Evolutionary conservation across 2,113 vertebrate species (phyloP).

Genomic region (Solea solea): DNA sequence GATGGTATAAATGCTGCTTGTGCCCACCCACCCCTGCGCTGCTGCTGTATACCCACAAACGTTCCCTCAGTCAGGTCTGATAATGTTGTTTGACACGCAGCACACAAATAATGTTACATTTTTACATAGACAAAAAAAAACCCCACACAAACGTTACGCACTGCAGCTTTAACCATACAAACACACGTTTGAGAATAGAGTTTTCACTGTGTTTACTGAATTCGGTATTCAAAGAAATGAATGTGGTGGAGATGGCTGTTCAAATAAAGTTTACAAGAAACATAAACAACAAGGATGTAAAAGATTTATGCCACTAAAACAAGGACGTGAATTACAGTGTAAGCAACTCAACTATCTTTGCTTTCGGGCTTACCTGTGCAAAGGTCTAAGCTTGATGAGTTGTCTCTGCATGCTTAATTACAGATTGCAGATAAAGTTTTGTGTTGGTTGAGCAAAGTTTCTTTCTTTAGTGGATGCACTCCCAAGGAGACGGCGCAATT

Average conservation of each 20-base stretch:
- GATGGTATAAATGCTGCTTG: no score
- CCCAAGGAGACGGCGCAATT: constrained; percentile 29
- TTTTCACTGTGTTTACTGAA: constrained; percentile 49
- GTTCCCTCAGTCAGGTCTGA: no score
- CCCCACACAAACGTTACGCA: constrained; percentile 22
- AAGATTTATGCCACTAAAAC: constrained; percentile 73
- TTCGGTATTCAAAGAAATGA: constrained; percentile 68
- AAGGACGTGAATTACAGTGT: constrained; percentile 64
- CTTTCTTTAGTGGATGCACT: constrained; percentile 14
- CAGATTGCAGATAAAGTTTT: constrained; percentile 54
- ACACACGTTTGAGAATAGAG: constrained; percentile 27
- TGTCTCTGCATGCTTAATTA: constrained; percentile 64
- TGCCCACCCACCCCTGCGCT: no score
- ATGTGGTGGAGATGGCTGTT: constrained; percentile 49
- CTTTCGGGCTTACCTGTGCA: constrained; percentile 51
- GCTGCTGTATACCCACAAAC: no score
- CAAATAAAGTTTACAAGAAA: constrained; percentile 64
- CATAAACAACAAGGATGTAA: constrained; percentile 71
- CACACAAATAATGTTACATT: no score
- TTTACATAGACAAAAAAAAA: constrained; percentile 37
- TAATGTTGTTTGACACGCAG: no score
- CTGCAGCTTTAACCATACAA: no score
- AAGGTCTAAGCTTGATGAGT: constrained; percentile 53
- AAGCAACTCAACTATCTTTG: constrained; percentile 70
- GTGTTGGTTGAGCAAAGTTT: constrained; percentile 52